A percentile compares a stretch with the other conserved stretches of the same genome.
These are phyloP conservation scores for Desoria tigrina DNA, from an alignment of 2,888 invertebrate species.

Conservation along the genomic window DNA sequence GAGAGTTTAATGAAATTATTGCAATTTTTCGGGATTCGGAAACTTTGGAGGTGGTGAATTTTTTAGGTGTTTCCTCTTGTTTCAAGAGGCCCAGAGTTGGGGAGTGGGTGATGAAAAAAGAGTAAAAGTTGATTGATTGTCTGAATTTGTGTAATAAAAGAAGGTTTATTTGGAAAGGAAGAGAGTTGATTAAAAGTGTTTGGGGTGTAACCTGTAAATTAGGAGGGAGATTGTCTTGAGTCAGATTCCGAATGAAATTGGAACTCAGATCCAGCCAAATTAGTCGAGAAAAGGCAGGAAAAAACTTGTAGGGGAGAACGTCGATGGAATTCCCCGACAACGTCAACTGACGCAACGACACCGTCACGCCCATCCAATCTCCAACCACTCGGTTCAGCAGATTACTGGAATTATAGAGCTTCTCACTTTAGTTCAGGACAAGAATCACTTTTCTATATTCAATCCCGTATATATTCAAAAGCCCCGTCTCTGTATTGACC, in stretches of 20 bases:
- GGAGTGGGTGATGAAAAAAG: slow-evolving; percentile 13
- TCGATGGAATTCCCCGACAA: slow-evolving; percentile 51
- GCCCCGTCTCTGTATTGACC: too few species aligned
- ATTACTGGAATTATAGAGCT: slow-evolving; percentile 39
- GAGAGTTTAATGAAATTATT: too few species aligned
- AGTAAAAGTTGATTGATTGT: neutral
- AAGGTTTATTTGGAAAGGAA: neutral
- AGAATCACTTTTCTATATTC: too few species aligned
- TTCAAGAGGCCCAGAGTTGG: too few species aligned
- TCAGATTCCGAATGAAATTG: slow-evolving; percentile 51
- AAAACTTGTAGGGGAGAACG: slow-evolving; percentile 47
- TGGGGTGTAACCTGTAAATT: slow-evolving; percentile 49
- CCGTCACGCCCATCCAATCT: slow-evolving; percentile 50
- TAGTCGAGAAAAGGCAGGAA: slow-evolving; percentile 48
- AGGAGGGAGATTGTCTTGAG: slow-evolving; percentile 46
- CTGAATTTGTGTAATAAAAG: neutral
- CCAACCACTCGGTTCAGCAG: slow-evolving; percentile 46
- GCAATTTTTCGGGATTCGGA: too few species aligned
- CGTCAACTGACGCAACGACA: slow-evolving; percentile 50
- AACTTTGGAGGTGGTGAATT: too few species aligned
- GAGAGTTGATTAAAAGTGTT: too few species aligned
- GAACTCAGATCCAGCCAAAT: slow-evolving; percentile 52
- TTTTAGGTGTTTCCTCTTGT: too few species aligned
- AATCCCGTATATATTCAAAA: too few species aligned
- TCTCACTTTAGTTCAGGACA: too few species aligned